Base-by-base conservation (phyloP, 2,113 vertebrate species). In the Chitala chitala region DNA sequence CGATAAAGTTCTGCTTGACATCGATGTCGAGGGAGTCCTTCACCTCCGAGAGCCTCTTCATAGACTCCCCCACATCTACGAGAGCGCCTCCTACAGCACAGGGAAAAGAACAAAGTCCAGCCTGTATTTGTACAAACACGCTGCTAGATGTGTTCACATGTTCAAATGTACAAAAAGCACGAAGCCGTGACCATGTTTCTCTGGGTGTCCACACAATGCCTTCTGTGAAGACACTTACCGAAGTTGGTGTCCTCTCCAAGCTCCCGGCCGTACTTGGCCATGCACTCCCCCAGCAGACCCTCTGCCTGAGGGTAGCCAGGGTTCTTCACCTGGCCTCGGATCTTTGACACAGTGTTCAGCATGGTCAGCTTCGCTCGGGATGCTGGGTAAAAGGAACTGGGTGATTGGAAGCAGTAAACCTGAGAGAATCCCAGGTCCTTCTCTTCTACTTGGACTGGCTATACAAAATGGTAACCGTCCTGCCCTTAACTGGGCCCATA, bases 1-100 rank as follows among this genome's bases (percentile, higher is more conserved):
- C 97, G 0, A 99, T 94, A 79, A 99, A 98, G 78, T 98, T 99
- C 64, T 99, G 97, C 74, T 99, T 99, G 71, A 99, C 96, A 31
- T 98, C 95, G 0, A 98, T 98, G 80, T 99, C 97, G 86, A 99
- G 86, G 0, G 93, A 96, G 83, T 98, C 94, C 82, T 98, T 99
- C 66, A 96, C 90, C 78, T 98, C 94, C 0, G 95, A 91, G 89
- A 99, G 72, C 64, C 92, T 93, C 77, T 93, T 98, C 97, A 99
- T 98, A 3, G 95, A 88, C 4, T 99, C 96, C 0, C 96, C 97
- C 0, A 94, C 90, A 0, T 96, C 96, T 0, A 93, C 72, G n/a
- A 99, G 89, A 0, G 97, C 96, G 0, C 92, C 94, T 0, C 97
- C 97, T 99, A 76, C 0, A 83, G 72, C 8, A 44, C 0, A 44